Evolutionary conservation across 2,888 invertebrate species (phyloP).

Genomic region (Patella depressa): DNA sequence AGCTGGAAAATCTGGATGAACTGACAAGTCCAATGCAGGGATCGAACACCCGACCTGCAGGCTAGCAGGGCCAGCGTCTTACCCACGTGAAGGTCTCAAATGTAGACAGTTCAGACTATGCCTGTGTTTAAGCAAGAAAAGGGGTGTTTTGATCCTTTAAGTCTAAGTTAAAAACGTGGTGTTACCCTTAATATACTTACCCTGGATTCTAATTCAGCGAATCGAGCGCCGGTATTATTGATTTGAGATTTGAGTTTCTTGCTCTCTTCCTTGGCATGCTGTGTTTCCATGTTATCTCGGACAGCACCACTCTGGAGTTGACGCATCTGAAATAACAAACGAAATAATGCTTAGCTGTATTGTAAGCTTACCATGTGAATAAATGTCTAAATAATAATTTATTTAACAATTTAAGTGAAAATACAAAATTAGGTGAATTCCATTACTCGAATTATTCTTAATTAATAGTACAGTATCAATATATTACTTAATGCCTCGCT

Average conservation of each 20-base stretch:
- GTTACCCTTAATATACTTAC: conserved; percentile 33
- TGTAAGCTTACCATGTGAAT: too few species aligned
- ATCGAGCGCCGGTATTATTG: conserved; percentile 32
- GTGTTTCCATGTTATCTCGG: conserved; percentile 69
- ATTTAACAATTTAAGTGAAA: too few species aligned
- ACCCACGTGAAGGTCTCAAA: neutral
- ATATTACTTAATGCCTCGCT: too few species aligned
- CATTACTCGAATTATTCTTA: too few species aligned
- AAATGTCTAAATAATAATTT: too few species aligned
- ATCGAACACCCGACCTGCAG: too few species aligned
- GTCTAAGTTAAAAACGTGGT: neutral
- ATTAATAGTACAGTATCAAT: too few species aligned
- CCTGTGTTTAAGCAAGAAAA: neutral
- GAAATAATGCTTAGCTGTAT: too few species aligned
- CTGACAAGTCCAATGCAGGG: too few species aligned
- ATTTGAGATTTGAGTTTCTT: conserved; percentile 68
- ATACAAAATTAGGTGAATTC: too few species aligned
- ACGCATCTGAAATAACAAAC: conserved; percentile 64
- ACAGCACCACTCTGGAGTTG: conserved; percentile 71
- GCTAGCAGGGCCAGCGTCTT: too few species aligned
- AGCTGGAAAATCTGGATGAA: too few species aligned
- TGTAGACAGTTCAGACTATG: neutral
- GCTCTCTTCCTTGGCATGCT: conserved; percentile 70
- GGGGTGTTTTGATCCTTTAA: neutral
- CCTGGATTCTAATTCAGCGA: conserved; percentile 43